Evolutionary conservation across 1,140 invertebrate species (phyloP).

Genomic region (Ectropis grisescens): DNA sequence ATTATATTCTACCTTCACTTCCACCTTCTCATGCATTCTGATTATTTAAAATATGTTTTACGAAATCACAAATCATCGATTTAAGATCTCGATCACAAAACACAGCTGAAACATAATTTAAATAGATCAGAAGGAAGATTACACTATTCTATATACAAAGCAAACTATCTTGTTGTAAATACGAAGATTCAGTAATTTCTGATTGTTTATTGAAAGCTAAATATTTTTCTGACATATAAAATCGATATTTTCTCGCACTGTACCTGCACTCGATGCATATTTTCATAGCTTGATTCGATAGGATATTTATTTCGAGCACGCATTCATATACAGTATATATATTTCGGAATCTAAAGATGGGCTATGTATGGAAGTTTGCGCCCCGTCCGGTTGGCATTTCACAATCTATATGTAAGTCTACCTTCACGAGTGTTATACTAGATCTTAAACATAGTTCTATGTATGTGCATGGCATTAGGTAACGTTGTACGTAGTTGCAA

Average conservation of each 20-base stretch:
- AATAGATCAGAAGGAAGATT: conserved; percentile 18
- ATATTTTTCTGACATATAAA: conserved; percentile 53
- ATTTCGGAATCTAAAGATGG: too few species aligned
- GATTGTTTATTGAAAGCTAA: conserved; percentile 46
- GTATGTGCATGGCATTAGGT: conserved; percentile 64
- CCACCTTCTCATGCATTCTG: conserved; percentile 11
- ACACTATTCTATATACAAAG: conserved; percentile 48
- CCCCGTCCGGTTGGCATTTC: conserved; percentile 23
- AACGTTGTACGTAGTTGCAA: conserved; percentile 59
- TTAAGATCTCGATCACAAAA: too few species aligned
- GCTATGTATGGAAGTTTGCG: conserved; percentile 1
- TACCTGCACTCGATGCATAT: conserved; percentile 44
- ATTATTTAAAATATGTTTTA: conserved; percentile 1
- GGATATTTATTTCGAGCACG: conserved; percentile 32
- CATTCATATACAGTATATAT: conserved; percentile 17
- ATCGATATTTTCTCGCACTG: conserved; percentile 50
- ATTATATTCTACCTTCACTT: conserved; percentile 25
- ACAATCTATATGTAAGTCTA: too few species aligned
- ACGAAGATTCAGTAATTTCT: conserved; percentile 50
- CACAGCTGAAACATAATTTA: too few species aligned
- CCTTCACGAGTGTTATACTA: conserved; percentile 23
- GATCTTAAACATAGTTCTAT: conserved; percentile 31
- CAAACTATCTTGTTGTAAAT: conserved; percentile 40
- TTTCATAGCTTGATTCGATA: conserved; percentile 55
- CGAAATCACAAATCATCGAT: too few species aligned